Evolutionary conservation across 2,888 invertebrate species (phyloP).

Genomic region (Lamellibrachia columna): DNA sequence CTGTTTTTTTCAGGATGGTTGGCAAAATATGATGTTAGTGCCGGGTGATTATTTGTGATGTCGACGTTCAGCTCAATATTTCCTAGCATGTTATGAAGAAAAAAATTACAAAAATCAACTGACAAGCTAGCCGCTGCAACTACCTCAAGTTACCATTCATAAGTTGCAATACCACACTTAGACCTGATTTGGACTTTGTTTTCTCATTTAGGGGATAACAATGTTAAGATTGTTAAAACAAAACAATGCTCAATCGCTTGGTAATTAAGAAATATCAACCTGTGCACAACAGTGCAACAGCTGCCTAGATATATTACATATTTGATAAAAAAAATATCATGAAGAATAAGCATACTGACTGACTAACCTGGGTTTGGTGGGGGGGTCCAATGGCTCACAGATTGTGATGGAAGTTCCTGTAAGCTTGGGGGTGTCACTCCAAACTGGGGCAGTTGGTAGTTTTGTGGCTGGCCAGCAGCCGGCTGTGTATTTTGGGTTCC

Average conservation of each 20-base stretch:
- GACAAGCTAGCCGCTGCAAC: no score
- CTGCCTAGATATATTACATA: background rate
- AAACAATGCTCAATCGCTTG: background rate
- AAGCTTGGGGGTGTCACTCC: background rate
- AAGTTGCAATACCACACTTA: background rate
- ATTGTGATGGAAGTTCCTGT: background rate
- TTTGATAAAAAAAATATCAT: background rate
- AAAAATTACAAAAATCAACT: no score
- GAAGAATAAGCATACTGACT: background rate
- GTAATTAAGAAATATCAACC: background rate
- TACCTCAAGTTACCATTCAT: no score
- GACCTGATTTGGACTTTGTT: background rate
- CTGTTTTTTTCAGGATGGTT: no score
- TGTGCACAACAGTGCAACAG: no score
- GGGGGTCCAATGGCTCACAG: background rate
- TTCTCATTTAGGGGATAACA: background rate
- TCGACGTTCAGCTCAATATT: no score
- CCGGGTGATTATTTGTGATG: no score
- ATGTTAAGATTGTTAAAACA: background rate
- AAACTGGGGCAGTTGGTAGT: background rate
- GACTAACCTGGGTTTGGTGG: background rate
- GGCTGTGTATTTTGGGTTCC: background rate
- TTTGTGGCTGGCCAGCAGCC: background rate
- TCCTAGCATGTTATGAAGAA: no score
- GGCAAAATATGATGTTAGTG: no score